These are phyloP conservation scores for Drosophila mettleri DNA, from an alignment of 2,888 invertebrate genomes.

Conservation along the genomic window DNA sequence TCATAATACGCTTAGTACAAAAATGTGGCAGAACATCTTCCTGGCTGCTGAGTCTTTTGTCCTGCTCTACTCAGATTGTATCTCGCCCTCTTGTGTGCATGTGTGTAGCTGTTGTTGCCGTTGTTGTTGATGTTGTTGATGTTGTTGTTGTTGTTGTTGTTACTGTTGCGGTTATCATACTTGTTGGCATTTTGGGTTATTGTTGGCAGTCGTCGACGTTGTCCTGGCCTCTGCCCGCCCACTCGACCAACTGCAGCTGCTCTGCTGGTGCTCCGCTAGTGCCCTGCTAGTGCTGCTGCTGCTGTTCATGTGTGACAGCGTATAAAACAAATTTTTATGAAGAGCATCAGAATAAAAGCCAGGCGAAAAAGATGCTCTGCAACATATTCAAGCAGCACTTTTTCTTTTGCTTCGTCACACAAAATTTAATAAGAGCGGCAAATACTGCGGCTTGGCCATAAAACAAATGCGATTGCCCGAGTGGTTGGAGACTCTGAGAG, in stretches of 20 bases:
- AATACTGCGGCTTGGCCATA: slow-evolving; percentile 61
- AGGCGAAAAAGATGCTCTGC: slow-evolving; percentile 24
- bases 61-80: slow-evolving; percentile 49
- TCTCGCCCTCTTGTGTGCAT: slow-evolving; percentile 19
- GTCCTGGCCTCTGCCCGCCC: slow-evolving; percentile 52
- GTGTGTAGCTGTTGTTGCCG: slow-evolving; percentile 14
- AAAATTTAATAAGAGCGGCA: slow-evolving; percentile 71
- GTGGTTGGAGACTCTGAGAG: too few species aligned
- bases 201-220: slow-evolving; percentile 63
- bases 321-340: slow-evolving; percentile 81
- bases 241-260: slow-evolving; percentile 42
- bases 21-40: slow-evolving; percentile 74
- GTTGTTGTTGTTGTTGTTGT: slow-evolving; percentile 42
- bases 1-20: slow-evolving; percentile 75
- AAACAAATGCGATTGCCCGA: slow-evolving; percentile 40
- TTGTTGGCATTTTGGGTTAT: slow-evolving; percentile 77
- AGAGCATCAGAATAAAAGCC: slow-evolving; percentile 46
- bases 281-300: slow-evolving; percentile 18
- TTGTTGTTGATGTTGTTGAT: slow-evolving; percentile 43
- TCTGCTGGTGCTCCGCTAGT: too few species aligned
- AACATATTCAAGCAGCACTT: slow-evolving; percentile 54
- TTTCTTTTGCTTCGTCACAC: slow-evolving; percentile 47
- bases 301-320: slow-evolving; percentile 52
- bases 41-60: slow-evolving; percentile 43
- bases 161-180: slow-evolving; percentile 74